Percentiles rank a stretch among this genome's conserved stretches.
Evolutionary conservation across 2,797 vertebrate genomes (phyloP).

Genomic region (Darevskia mixta): DNA sequence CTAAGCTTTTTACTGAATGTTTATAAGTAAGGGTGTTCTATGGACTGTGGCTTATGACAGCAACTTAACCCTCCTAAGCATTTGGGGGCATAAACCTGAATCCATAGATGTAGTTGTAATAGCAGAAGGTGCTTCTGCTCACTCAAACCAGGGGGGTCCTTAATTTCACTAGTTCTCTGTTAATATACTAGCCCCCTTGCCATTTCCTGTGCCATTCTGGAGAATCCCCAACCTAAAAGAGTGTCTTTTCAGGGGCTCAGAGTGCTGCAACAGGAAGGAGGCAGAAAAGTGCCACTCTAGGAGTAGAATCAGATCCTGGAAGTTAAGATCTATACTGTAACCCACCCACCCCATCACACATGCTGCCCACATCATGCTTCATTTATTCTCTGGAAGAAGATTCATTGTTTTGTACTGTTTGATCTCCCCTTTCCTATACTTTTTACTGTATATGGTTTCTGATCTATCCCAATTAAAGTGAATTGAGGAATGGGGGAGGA

Average conservation of each 20-base stretch:
- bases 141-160: neutral
- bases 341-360: no score
- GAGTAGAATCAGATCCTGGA: neutral
- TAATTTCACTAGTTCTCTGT: neutral
- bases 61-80: neutral
- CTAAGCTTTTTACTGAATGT: constrained; percentile 10
- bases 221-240: neutral
- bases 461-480: neutral
- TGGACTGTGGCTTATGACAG: neutral
- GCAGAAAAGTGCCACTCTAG: neutral
- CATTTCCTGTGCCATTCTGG: neutral
- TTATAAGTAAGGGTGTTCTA: neutral
- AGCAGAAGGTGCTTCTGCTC: neutral
- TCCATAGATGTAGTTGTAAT: neutral
- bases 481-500: neutral
- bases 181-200: no score
- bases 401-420: neutral
- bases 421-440: neutral
- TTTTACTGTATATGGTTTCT: neutral
- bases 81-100: neutral
- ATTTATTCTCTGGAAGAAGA: neutral
- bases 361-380: neutral
- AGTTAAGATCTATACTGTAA: no score
- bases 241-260: neutral
- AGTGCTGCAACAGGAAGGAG: no score